phyloP scores from a whole-genome alignment of 23 tunicate species.

The Halocynthia aurantium region DNA sequence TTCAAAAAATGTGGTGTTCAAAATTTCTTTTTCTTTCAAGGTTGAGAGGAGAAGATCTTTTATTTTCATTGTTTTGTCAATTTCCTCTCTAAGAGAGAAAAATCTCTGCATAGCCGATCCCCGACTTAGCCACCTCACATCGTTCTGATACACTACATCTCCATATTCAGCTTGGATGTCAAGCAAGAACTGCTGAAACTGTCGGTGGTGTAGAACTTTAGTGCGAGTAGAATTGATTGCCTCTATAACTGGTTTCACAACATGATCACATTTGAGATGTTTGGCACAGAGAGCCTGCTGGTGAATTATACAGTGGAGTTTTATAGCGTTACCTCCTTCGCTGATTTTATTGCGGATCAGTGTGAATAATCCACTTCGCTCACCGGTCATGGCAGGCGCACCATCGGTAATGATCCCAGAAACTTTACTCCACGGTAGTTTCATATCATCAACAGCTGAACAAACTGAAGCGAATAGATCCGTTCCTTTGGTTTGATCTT shows the following conservation, averaged over 20 bases:
- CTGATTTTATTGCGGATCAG: background rate
- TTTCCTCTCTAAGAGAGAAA: background rate
- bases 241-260: no score
- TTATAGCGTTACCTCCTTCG: background rate
- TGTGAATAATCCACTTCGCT: background rate
- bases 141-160: background rate
- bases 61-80: no score
- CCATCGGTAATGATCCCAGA: conserved; percentile 1
- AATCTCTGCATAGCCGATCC: background rate
- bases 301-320: conserved; percentile 12
- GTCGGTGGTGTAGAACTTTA: conserved; percentile 14
- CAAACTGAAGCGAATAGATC: conserved; percentile 6
- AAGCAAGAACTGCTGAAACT: conserved; percentile 5
- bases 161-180: conserved; percentile 14
- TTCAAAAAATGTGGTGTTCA: no score
- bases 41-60: no score
- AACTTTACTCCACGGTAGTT: conserved; percentile 1
- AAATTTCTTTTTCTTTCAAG: no score
- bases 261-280: conserved; percentile 3
- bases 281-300: conserved; percentile 8
- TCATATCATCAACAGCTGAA: conserved; percentile 3
- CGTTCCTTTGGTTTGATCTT: background rate
- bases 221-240: background rate
- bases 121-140: conserved; percentile 2
- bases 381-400: conserved; percentile 13